phyloP scores from a whole-genome alignment of 2,797 vertebrate species.

The Enteromius viviparus region DNA sequence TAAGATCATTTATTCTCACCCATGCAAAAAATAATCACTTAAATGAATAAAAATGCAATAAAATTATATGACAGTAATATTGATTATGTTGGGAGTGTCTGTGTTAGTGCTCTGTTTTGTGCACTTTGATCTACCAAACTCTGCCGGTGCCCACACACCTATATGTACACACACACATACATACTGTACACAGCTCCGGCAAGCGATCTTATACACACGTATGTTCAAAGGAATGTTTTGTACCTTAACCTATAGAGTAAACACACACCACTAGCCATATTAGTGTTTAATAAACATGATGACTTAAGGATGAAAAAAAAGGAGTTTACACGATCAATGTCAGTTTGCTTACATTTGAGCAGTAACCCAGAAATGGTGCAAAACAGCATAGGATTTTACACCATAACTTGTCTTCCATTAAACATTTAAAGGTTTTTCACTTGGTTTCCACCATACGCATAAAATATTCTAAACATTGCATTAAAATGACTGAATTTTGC shows the following conservation, averaged over 20 bases:
- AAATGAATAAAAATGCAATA: not conserved
- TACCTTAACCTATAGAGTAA: not conserved
- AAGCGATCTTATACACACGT: not conserved
- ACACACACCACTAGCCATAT: not conserved
- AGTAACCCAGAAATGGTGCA: not conserved
- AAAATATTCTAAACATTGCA: not conserved
- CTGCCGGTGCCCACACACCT: not conserved
- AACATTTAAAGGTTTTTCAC: not conserved
- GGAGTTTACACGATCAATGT: not conserved
- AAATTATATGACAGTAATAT: not conserved
- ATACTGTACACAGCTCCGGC: not conserved
- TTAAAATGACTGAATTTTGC: not conserved
- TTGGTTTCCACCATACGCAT: not conserved
- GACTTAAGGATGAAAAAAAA: not conserved
- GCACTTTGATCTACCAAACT: slow-evolving; percentile 9
- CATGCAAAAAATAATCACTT: not conserved
- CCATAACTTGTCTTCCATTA: not conserved
- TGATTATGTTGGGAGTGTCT: slow-evolving; percentile 17
- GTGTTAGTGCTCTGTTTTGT: not conserved
- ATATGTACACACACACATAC: not conserved
- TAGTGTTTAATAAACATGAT: slow-evolving; percentile 2
- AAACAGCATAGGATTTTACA: not conserved
- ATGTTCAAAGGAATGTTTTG: not conserved
- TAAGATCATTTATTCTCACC: not conserved
- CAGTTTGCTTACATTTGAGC: not conserved